Percentiles rank a stretch among this genome's conserved stretches.
Evolutionary conservation across 2,797 vertebrate genomes (phyloP).

Genomic region (Falco biarmicus): DNA sequence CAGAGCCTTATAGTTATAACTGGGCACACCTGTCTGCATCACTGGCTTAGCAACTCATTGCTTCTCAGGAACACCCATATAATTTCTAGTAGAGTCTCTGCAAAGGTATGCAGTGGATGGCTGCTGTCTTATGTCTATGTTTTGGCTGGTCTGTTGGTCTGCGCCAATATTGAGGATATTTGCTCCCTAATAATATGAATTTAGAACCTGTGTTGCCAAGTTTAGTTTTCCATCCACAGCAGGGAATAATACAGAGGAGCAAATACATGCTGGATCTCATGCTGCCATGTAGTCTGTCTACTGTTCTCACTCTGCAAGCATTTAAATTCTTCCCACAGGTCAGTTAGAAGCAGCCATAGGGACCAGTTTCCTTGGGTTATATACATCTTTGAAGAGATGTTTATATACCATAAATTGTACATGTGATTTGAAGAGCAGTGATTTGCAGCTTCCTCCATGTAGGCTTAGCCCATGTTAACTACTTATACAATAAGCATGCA

Average conservation of each 20-base stretch:
- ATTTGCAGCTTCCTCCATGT: background rate
- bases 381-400: background rate
- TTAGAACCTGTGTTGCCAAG: background rate
- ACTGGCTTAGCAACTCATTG: background rate
- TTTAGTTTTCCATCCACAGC: background rate
- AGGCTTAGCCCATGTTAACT: background rate
- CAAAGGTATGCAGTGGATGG: background rate
- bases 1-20: background rate
- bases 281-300: background rate
- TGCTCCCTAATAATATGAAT: background rate
- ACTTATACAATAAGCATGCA: background rate
- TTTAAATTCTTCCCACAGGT: background rate
- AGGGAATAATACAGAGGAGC: background rate
- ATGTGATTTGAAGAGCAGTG: background rate
- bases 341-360: background rate
- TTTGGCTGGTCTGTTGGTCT: background rate
- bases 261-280: background rate
- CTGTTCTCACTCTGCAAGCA: background rate
- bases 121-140: background rate
- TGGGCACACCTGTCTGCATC: background rate
- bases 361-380: background rate
- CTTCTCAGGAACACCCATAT: background rate
- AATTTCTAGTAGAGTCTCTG: background rate
- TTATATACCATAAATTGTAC: background rate
- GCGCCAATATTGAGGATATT: background rate